phyloP scores from a whole-genome alignment of 2,113 vertebrate species.

The Macaca nemestrina region DNA sequence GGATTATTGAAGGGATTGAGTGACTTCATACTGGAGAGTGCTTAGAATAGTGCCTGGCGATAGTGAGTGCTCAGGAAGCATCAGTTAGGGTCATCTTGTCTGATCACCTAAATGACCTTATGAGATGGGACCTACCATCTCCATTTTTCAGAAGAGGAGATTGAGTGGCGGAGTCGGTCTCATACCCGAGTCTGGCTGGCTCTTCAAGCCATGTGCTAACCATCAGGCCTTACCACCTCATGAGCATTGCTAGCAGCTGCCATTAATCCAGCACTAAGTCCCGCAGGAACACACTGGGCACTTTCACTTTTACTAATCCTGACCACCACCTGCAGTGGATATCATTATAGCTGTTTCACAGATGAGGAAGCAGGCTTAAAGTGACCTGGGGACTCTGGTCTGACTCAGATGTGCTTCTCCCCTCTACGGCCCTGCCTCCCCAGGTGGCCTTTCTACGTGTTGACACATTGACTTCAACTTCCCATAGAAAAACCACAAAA shows the following conservation, averaged over 20 bases:
- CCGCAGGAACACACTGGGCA: background rate
- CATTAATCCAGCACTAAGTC: background rate
- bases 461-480: slow-evolving; percentile 14
- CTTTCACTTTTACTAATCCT: background rate
- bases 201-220: background rate
- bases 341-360: background rate
- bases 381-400: background rate
- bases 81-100: background rate
- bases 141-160: background rate
- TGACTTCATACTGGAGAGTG: background rate
- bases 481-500: slow-evolving; percentile 31
- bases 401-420: background rate
- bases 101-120: background rate
- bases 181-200: background rate
- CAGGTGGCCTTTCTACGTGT: background rate
- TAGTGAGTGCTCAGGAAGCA: background rate
- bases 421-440: background rate
- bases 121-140: background rate
- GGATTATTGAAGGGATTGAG: background rate
- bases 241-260: background rate
- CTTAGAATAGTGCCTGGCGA: background rate
- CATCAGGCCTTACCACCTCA: background rate
- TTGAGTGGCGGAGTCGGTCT: background rate
- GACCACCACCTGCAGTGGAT: background rate
- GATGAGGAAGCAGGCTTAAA: background rate